Conservation (phyloP, 2,888 invertebrate genomes). For the Cerastis rubricosa region DNA sequence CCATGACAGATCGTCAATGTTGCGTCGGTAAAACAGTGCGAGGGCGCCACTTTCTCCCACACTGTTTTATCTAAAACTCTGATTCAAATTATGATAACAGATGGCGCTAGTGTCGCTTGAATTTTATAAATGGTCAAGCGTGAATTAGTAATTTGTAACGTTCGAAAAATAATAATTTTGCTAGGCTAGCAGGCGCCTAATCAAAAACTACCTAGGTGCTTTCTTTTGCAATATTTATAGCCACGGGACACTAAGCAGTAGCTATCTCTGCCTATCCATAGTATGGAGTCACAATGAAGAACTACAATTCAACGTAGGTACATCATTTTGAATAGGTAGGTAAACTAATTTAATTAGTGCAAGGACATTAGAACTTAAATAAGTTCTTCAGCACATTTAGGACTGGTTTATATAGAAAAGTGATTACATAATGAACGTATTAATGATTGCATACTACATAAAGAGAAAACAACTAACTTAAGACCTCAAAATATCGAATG, state of each 20-base stretch:
- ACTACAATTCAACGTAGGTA: not conserved
- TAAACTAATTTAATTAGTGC: not conserved
- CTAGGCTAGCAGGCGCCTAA: not conserved
- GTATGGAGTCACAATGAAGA: not conserved
- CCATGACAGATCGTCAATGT: slow-evolving; percentile 86
- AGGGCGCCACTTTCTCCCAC: slow-evolving; percentile 74
- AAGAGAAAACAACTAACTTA: not conserved
- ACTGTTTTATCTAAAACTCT: slow-evolving; percentile 77
- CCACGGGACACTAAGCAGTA: not conserved
- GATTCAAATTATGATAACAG: slow-evolving; percentile 58
- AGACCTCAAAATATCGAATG: not conserved
- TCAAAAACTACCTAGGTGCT: not conserved
- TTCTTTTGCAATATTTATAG: not conserved
- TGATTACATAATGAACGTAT: not conserved
- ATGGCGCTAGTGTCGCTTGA: slow-evolving; percentile 65
- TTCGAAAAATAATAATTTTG: not conserved
- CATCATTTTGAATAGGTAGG: not conserved
- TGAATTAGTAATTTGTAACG: slow-evolving; percentile 3
- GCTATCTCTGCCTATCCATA: not conserved
- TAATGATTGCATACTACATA: not conserved
- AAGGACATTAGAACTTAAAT: not conserved
- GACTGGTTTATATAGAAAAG: not conserved
- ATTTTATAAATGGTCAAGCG: slow-evolving; percentile 27
- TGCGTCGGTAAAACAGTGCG: slow-evolving; percentile 82
- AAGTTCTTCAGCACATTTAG: not conserved